phyloP scores from a whole-genome alignment of 2,888 invertebrate species.

The Lepidonotus clava region DNA sequence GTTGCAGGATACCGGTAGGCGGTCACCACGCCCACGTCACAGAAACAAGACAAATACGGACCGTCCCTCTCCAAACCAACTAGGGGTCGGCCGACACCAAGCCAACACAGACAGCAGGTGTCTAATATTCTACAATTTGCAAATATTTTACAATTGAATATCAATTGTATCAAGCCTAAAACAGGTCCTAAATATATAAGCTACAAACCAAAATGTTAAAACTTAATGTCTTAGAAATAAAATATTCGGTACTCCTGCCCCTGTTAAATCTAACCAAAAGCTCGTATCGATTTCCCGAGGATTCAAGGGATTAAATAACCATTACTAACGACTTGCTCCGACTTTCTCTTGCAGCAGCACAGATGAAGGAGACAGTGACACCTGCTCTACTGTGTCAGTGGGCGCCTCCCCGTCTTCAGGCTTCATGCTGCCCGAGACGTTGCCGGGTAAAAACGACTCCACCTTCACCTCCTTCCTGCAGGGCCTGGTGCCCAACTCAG shows the following conservation, averaged over 20 bases:
- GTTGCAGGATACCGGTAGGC: constrained; percentile 17
- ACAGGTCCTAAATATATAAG: no score
- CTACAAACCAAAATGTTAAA: no score
- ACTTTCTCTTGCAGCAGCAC: constrained; percentile 18
- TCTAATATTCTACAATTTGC: no score
- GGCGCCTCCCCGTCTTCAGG: background rate
- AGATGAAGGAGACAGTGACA: constrained; percentile 38
- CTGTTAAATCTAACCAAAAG: no score
- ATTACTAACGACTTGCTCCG: no score
- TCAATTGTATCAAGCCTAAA: no score
- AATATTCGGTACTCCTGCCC: no score
- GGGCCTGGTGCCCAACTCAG: constrained; percentile 57
- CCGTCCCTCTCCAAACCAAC: background rate
- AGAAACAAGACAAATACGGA: background rate
- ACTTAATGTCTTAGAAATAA: no score
- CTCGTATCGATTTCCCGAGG: no score
- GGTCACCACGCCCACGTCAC: background rate
- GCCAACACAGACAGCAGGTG: constrained; percentile 30
- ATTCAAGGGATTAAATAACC: no score
- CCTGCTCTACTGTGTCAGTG: background rate
- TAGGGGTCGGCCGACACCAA: background rate
- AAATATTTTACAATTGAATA: no score
- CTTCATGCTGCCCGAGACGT: constrained; percentile 65
- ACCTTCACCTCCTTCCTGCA: constrained; percentile 60
- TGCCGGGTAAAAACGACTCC: constrained; percentile 62